A percentile compares a stretch with the other conserved stretches of the same genome.
Evolutionary conservation across 2,113 vertebrate species (phyloP).

Genomic region (Hemicordylus capensis): DNA sequence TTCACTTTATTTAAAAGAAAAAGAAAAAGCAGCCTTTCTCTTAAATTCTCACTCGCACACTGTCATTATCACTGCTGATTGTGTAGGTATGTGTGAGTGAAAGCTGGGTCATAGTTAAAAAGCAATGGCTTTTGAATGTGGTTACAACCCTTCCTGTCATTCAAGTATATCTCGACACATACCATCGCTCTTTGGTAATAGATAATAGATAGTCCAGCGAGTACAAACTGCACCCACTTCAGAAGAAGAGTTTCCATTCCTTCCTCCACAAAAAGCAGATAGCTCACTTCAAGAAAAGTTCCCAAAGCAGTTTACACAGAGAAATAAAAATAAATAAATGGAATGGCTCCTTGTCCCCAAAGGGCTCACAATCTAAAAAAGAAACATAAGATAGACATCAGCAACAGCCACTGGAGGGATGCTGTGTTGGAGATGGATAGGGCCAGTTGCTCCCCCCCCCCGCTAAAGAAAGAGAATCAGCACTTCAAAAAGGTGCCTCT

Average conservation of each 20-base stretch:
- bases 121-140: neutral
- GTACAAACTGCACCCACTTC: neutral
- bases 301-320: too few relatives aligned
- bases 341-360: too few relatives aligned
- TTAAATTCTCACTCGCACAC: neutral
- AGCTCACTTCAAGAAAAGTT: neutral
- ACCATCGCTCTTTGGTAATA: neutral
- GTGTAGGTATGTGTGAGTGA: neutral
- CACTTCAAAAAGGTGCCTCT: too few relatives aligned
- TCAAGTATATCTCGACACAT: neutral
- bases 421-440: too few relatives aligned
- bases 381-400: too few relatives aligned
- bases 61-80: neutral
- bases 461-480: too few relatives aligned
- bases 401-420: too few relatives aligned
- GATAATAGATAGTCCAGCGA: neutral
- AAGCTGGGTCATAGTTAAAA: neutral
- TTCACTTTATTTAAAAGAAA: neutral
- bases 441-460: too few relatives aligned
- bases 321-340: too few relatives aligned
- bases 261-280: neutral
- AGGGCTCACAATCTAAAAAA: too few relatives aligned
- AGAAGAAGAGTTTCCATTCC: neutral
- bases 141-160: slow-evolving; percentile 6
- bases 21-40: neutral